Conservation (phyloP, 64 coral and sea anemone species). For the Hydrozoanthus tunicans region DNA sequence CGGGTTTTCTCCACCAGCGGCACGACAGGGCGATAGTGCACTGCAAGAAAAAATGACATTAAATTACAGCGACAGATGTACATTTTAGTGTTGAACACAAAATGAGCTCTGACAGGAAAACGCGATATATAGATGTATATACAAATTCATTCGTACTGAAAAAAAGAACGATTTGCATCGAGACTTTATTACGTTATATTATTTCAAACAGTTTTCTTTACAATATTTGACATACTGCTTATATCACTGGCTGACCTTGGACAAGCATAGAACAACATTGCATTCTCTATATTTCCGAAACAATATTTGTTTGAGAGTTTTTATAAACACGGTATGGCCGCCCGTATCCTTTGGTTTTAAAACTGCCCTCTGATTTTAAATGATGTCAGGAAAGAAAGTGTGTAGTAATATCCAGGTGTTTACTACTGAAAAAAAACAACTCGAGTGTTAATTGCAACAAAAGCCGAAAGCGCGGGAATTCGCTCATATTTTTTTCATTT, state of each 20-base stretch:
- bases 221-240: no score
- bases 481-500: not conserved
- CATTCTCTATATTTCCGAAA: not conserved
- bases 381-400: not conserved
- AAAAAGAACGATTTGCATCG: no score
- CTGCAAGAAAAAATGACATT: not conserved
- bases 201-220: no score
- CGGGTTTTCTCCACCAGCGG: slow-evolving; percentile 61
- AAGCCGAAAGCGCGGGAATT: slow-evolving; percentile 34
- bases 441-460: not conserved
- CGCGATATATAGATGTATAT: not conserved
- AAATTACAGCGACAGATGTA: not conserved
- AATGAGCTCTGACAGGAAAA: not conserved
- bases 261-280: not conserved
- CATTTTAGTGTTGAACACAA: not conserved
- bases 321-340: not conserved
- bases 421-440: not conserved
- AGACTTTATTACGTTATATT: no score
- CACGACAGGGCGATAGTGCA: slow-evolving; percentile 35
- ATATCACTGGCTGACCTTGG: no score
- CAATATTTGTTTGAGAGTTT: not conserved
- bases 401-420: not conserved
- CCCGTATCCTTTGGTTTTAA: not conserved
- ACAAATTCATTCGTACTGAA: no score
- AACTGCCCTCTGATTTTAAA: not conserved